Evolutionary conservation across 2,888 invertebrate genomes (phyloP).

Genomic region (Chrysolina oricalcia): DNA sequence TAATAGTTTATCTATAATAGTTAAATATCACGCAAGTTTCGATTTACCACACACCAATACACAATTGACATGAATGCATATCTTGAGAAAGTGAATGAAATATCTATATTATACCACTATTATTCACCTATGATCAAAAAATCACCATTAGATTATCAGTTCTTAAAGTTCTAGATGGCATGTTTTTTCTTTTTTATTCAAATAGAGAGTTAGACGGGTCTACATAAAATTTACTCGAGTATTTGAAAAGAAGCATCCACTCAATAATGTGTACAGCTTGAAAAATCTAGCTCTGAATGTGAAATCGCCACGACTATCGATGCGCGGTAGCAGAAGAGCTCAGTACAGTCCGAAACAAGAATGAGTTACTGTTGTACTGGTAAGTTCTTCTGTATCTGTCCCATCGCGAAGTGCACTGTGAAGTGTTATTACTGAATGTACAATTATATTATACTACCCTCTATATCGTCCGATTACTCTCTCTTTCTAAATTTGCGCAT

Average conservation of each 20-base stretch:
- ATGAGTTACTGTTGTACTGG: too few relatives aligned
- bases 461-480: too few relatives aligned
- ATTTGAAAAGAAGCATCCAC: neutral
- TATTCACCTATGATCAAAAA: neutral
- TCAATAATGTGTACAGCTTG: too few relatives aligned
- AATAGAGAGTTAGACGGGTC: neutral
- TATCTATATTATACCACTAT: neutral
- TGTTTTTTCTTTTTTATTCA: neutral
- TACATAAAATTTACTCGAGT: neutral
- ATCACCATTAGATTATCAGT: constrained; percentile 14
- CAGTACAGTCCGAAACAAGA: too few relatives aligned
- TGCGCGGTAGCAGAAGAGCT: too few relatives aligned
- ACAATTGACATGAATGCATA: constrained; percentile 6
- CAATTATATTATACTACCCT: too few relatives aligned
- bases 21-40: neutral
- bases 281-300: too few relatives aligned
- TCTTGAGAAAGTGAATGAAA: neutral
- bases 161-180: constrained; percentile 9
- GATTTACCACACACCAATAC: neutral
- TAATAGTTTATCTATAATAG: neutral
- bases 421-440: too few relatives aligned
- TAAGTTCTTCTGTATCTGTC: too few relatives aligned
- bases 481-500: too few relatives aligned
- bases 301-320: too few relatives aligned
- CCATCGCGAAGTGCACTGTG: too few relatives aligned